phyloP scores from a whole-genome alignment of 1,140 invertebrate genomes.

The Heliconius nattereri region DNA sequence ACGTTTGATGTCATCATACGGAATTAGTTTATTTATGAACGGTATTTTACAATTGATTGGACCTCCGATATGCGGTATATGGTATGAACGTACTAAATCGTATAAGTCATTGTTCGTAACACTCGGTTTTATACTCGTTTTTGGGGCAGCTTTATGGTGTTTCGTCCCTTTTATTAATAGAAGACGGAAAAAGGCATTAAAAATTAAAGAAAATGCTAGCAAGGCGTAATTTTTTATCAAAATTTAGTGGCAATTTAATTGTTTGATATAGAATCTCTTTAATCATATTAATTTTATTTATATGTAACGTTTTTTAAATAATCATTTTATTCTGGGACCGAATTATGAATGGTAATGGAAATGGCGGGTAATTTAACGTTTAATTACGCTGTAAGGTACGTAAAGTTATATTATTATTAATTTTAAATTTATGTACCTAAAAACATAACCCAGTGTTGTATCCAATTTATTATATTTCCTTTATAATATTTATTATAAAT shows the following conservation, averaged over 20 bases:
- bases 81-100: slow-evolving; percentile 84
- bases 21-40: slow-evolving; percentile 91
- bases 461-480: neutral
- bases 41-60: slow-evolving; percentile 90
- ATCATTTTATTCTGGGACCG: neutral
- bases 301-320: neutral
- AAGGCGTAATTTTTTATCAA: slow-evolving; percentile 1
- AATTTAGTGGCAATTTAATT: neutral
- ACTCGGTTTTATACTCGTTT: slow-evolving; percentile 87
- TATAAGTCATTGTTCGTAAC: slow-evolving; percentile 87
- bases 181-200: neutral
- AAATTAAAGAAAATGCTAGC: slow-evolving; percentile 4
- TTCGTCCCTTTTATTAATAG: slow-evolving; percentile 85
- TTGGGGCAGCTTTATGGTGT: slow-evolving; percentile 88
- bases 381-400: neutral
- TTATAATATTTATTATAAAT: neutral
- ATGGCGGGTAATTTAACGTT: neutral
- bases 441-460: neutral
- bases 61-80: slow-evolving; percentile 88
- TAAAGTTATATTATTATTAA: neutral
- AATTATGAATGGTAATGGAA: neutral
- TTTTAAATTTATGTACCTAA: neutral
- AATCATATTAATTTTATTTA: neutral
- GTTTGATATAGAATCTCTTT: neutral
- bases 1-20: slow-evolving; percentile 90